Conservation (phyloP, 2,797 vertebrate species). For the Manis javanica region DNA sequence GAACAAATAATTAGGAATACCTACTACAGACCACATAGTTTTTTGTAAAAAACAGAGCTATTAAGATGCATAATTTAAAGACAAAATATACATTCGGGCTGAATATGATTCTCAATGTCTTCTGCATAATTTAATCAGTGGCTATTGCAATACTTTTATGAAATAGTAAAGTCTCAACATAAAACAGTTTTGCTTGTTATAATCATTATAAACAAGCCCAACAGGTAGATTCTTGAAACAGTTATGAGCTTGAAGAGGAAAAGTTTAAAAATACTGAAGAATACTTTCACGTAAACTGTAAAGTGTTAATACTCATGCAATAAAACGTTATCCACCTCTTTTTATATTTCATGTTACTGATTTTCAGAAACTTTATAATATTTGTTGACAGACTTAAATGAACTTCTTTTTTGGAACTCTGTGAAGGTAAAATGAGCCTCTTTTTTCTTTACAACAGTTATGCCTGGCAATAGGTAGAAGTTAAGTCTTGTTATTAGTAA, state of each 20-base stretch:
- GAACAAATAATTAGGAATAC: conserved; percentile 62
- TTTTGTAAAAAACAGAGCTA: conserved; percentile 65
- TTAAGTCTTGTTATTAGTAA: conserved; percentile 51
- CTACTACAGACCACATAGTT: conserved; percentile 53
- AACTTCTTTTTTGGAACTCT: conserved; percentile 22
- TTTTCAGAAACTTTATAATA: conserved; percentile 73
- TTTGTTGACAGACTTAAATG: conserved; percentile 63
- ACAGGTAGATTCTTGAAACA: conserved; percentile 73
- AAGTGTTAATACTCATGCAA: conserved; percentile 68
- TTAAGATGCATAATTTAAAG: conserved; percentile 70
- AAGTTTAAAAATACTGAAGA: conserved; percentile 77
- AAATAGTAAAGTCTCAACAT: conserved; percentile 76
- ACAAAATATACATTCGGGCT: conserved; percentile 75
- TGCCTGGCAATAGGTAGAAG: conserved; percentile 23
- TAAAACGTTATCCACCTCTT: conserved; percentile 62
- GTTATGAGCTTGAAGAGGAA: conserved; percentile 66
- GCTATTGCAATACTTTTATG: conserved; percentile 65
- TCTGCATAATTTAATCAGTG: conserved; percentile 82
- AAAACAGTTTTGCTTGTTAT: conserved; percentile 80
- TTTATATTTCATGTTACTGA: conserved; percentile 64
- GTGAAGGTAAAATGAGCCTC: conserved; percentile 7
- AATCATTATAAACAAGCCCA: conserved; percentile 82
- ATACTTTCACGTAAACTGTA: conserved; percentile 53
- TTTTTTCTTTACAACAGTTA: conserved; percentile 16
- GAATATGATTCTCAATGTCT: conserved; percentile 75